Percentiles rank a stretch among this genome's conserved stretches.
Evolutionary conservation across 2,797 vertebrate species (phyloP).

Genomic region (Enteromius afrohamiltoni): DNA sequence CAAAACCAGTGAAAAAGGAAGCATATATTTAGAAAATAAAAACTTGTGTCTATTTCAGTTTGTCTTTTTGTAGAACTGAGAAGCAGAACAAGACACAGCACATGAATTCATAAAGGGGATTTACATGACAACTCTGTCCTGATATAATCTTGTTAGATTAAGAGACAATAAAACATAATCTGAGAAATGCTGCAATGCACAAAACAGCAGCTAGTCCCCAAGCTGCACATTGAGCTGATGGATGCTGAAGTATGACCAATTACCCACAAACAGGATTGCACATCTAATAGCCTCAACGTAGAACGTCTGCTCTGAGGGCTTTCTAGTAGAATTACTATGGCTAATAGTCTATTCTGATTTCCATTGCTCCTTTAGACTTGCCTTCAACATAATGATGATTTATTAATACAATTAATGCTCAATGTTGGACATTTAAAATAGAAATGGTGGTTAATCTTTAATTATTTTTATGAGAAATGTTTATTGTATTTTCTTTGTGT

Average conservation of each 20-base stretch:
- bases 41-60: neutral
- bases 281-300: conserved; percentile 32
- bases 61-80: neutral
- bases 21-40: neutral
- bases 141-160: conserved; percentile 25
- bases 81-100: neutral
- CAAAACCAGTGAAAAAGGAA: neutral
- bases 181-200: conserved; percentile 21
- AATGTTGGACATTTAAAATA: neutral
- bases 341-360: conserved; percentile 23
- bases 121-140: neutral
- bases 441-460: neutral
- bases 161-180: conserved; percentile 10
- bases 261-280: conserved; percentile 42
- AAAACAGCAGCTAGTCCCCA: conserved; percentile 25
- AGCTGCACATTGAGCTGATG: conserved; percentile 30
- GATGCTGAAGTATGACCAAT: conserved; percentile 39
- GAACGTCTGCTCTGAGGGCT: neutral
- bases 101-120: neutral
- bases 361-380: neutral
- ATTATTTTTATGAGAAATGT: too few relatives aligned
- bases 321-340: conserved; percentile 26
- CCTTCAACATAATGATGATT: conserved; percentile 19
- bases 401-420: neutral
- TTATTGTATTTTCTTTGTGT: neutral